Evolutionary conservation across 2,888 invertebrate species (phyloP).

Genomic region (Amblyjoppa fuscipennis): DNA sequence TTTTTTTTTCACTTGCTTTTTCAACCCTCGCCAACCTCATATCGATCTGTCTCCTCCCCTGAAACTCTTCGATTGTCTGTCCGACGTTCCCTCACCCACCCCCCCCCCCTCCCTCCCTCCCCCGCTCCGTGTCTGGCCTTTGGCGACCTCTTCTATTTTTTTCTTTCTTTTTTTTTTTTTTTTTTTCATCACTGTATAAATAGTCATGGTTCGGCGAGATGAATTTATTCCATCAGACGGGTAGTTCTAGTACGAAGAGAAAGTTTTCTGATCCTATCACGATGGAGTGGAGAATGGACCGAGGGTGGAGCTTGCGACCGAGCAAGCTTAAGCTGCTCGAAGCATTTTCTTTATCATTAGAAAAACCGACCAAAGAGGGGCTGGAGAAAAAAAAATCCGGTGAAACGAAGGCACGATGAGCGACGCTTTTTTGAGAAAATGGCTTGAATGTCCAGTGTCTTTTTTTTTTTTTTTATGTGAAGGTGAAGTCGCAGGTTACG

Average conservation of each 20-base stretch:
- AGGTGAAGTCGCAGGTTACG: no score
- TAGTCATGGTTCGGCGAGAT: slow-evolving; percentile 29
- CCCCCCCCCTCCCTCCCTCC: no score
- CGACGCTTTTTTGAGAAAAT: no score
- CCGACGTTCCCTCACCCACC: slow-evolving; percentile 35
- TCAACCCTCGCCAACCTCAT: slow-evolving; percentile 58
- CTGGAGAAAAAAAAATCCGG: no score
- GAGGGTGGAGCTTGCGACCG: background rate
- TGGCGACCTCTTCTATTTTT: slow-evolving; percentile 42
- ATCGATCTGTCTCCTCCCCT: slow-evolving; percentile 60
- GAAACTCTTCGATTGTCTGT: slow-evolving; percentile 64
- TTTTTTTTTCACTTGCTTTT: slow-evolving; percentile 58
- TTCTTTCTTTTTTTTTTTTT: slow-evolving; percentile 14
- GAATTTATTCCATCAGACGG: slow-evolving; percentile 47
- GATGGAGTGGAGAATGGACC: background rate
- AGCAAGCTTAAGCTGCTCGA: background rate
- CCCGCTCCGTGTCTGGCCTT: slow-evolving; percentile 44
- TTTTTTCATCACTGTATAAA: slow-evolving; percentile 45
- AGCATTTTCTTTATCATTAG: background rate
- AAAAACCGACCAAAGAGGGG: no score
- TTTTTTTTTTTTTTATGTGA: no score
- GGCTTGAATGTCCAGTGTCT: no score
- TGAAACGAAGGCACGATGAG: no score
- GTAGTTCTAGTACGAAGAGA: slow-evolving; percentile 26
- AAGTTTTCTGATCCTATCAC: slow-evolving; percentile 60